Evolutionary conservation across 2,888 invertebrate genomes (phyloP), one percentile per base, ranked within the genome.

Genomic region (Diogma glabrata): DNA sequence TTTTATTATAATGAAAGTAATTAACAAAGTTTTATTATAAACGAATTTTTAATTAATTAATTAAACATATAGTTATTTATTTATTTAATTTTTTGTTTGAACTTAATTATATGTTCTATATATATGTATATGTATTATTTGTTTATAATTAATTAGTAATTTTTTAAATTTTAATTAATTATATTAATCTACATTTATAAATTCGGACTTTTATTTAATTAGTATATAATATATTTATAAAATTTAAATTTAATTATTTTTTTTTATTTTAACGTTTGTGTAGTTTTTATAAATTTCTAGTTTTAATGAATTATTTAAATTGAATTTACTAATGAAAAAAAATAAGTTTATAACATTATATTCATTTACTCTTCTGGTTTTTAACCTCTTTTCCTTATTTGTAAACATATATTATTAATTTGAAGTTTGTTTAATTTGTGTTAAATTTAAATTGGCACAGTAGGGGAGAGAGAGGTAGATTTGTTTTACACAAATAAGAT

Each of bases 151-250:
- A 47, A 43, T 26, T 53, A 54, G 49, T 53, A 43, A 50, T 55
- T 57, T 54, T 46, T 55, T 52, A 53, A 53, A 52, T 53, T 52
- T 56, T 54, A 55, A 56, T 55, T 55, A 55, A 53, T 55, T 52
- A 47, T 36, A 38, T 51, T 53, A 53, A 52, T 51, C 59, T 60
- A 60, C 58, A 59, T 57, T 60, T 60, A 59, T 60, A 60, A 60
- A 60, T 60, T 60, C 60, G 60, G 60, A 59, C 60, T 59, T 58
- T 57, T 54, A 30, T 48, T 48, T 48, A 33, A 48, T 24, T 47
- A 12, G 16, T 36, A 14, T 14, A 40, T 33, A 48, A 20, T 48
- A 52, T 50, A 50, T 51, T 50, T 53, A 33, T 50, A 56, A 56
- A 52, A 53, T 57, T 55, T 57, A 55, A 53, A 51, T 54, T 51